Evolutionary conservation across 2,797 vertebrate genomes (phyloP), one percentile per base, ranked within the genome.

Genomic region (Myripristis jacobus): DNA sequence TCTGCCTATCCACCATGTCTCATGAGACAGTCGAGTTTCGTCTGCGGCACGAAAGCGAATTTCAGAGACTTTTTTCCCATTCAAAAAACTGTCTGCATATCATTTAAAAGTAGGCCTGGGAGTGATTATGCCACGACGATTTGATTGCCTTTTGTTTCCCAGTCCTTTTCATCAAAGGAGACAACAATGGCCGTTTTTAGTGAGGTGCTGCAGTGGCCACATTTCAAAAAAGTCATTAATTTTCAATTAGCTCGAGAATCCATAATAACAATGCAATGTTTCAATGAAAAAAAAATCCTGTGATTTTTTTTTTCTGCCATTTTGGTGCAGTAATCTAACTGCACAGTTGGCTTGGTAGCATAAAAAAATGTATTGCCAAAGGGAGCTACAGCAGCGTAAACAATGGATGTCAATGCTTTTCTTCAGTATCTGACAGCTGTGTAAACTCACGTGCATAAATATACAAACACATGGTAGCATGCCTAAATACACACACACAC

Each of bases 341-440:
- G 62, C 53, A 64, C 53, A 61, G 50, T 58, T 63, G 57, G 64
- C 53, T 63, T 65, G 4, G 21, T 75, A 74, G 68, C 70, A 52
- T 12, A 60, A n/a, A 6, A 1, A 63, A 54, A 71, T 65, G 61
- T 43, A 38, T 18, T 79, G 69, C 73, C 70, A 85, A 46, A 51
- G 34, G 38, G 56, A 70, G 19, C 27, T 29, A 53, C 2, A 1
- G 44, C 38, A 51, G 50, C 51, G 16, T 59, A 84, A 84, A 80
- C 65, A 83, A 51, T 78, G 66, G 54, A 69, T 31, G 53, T 76
- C 76, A 64, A 16, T 55, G 53, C 66, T 66, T 63, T 24, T 57
- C 54, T 57, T 52, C 75, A 66, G 60, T 79, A 58, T 70, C 60
- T 82, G 63, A 85, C 88, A 87, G 86, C 86, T 88, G 88, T 80